Percentiles rank a stretch among this genome's conserved stretches.
Evolutionary conservation across 2,888 invertebrate genomes (phyloP).

Genomic region (Cyaniris semiargus): DNA sequence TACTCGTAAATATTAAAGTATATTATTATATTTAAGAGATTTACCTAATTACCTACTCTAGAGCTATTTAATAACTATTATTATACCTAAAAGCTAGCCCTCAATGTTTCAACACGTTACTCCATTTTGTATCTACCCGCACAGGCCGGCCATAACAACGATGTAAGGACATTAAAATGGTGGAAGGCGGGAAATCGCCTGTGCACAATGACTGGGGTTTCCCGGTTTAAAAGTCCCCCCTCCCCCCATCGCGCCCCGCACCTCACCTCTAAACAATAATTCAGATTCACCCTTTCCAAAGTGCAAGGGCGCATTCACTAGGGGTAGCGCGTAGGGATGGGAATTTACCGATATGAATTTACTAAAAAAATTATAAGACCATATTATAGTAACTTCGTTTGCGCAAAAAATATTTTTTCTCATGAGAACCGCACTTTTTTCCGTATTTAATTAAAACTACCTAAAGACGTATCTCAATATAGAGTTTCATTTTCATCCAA

Average conservation of each 20-base stretch:
- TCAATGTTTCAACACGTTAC: background rate
- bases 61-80: background rate
- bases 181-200: slow-evolving; percentile 77
- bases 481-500: no score
- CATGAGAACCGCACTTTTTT: no score
- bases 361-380: no score
- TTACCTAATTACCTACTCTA: no score
- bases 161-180: slow-evolving; percentile 74
- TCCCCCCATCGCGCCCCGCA: slow-evolving; percentile 41
- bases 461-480: no score
- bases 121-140: slow-evolving; percentile 45
- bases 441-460: no score
- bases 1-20: no score
- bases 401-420: no score
- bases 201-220: slow-evolving; percentile 79
- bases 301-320: slow-evolving; percentile 79
- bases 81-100: background rate
- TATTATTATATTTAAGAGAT: no score
- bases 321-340: slow-evolving; percentile 60
- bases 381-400: no score
- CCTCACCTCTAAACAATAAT: slow-evolving; percentile 77
- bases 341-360: slow-evolving; percentile 34
- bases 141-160: slow-evolving; percentile 43
- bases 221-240: slow-evolving; percentile 72
- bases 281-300: slow-evolving; percentile 78